Conservation (phyloP, 2,888 invertebrate species). For the Drosophila limbata region DNA sequence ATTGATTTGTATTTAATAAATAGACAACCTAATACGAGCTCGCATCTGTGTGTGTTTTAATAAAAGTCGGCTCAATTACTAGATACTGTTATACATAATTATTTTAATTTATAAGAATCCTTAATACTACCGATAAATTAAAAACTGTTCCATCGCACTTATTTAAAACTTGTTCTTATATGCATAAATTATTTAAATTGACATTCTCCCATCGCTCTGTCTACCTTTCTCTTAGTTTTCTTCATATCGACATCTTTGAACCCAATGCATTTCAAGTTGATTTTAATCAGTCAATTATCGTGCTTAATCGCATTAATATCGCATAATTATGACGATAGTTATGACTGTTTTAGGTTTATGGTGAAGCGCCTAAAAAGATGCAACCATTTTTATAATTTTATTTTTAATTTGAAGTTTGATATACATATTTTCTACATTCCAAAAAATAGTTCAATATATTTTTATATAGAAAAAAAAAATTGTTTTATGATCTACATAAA, state of each 20-base stretch:
- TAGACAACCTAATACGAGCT: slow-evolving; percentile 22
- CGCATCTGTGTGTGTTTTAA: not conserved
- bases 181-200: not conserved
- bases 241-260: too few relatives aligned
- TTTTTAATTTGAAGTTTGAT: not conserved
- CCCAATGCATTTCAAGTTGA: too few relatives aligned
- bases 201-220: not conserved
- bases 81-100: not conserved
- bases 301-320: not conserved
- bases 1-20: slow-evolving; percentile 56
- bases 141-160: too few relatives aligned
- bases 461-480: too few relatives aligned
- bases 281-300: too few relatives aligned
- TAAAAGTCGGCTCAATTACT: not conserved
- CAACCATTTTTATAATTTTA: not conserved
- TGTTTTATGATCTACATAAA: too few relatives aligned
- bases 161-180: not conserved
- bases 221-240: not conserved
- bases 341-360: not conserved
- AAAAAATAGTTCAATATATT: not conserved
- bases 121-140: too few relatives aligned
- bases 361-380: not conserved
- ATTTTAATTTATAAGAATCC: too few relatives aligned
- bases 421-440: not conserved
- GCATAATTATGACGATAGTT: not conserved